phyloP scores from a whole-genome alignment of 2,888 invertebrate genomes.

The Rapana venosa region DNA sequence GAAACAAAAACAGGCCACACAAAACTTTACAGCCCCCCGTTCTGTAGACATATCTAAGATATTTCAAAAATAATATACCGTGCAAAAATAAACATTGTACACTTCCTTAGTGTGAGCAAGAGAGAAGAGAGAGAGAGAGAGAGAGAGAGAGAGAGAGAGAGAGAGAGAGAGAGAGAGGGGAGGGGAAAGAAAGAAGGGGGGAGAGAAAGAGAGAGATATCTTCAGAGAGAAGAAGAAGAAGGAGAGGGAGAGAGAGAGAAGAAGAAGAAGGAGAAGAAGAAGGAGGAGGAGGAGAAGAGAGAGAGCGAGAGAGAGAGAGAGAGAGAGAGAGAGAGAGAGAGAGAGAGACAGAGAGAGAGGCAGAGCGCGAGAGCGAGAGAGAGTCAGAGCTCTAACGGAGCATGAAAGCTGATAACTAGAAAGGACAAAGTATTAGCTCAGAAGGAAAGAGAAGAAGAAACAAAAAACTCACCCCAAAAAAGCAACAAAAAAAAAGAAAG shows the following conservation, averaged over 20 bases:
- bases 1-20: no score
- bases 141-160: constrained; percentile 11
- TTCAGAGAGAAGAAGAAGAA: background rate
- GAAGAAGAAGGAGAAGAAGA: background rate
- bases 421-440: background rate
- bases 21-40: no score
- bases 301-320: background rate
- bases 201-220: background rate
- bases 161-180: background rate
- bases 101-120: background rate
- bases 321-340: background rate
- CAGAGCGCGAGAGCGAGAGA: constrained; percentile 31
- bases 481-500: background rate
- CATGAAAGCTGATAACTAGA: constrained; percentile 5
- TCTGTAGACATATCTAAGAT: no score
- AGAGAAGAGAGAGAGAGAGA: constrained; percentile 17
- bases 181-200: background rate
- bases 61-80: no score
- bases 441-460: constrained; percentile 28
- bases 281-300: background rate
- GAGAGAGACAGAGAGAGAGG: background rate
- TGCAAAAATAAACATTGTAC: no score
- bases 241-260: no score
- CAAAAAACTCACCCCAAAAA: background rate
- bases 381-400: background rate